phyloP scores from a whole-genome alignment of 1,140 invertebrate genomes.

The silkworm (Bombyx mori) region ASM3026992v2 NC_085107.1:17597501-17598000 shows the following conservation, averaged over 20 bases:
- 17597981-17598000: too few species aligned
- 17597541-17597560: conserved; percentile 94
- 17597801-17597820: not conserved
- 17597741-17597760: not conserved
- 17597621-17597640: conserved; percentile 95
- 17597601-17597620: conserved; percentile 92
- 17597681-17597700: conserved; percentile 17
- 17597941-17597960: not conserved
- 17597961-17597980: conserved; percentile 2
- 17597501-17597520: conserved; percentile 90
- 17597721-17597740: not conserved
- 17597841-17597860: too few species aligned
- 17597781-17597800: not conserved
- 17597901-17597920: too few species aligned
- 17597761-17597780: not conserved
- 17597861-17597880: too few species aligned
- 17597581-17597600: conserved; percentile 89
- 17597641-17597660: conserved; percentile 94
- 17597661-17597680: conserved; percentile 75
- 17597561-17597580: conserved; percentile 92
- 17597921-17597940: too few species aligned
- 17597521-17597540: conserved; percentile 93
- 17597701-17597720: not conserved
- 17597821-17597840: too few species aligned
- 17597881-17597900: too few species aligned